Percentiles rank a stretch among this genome's conserved stretches.
phyloP scores from a whole-genome alignment of 92 coral and sea anemone genomes.

The Porites rus region DNA sequence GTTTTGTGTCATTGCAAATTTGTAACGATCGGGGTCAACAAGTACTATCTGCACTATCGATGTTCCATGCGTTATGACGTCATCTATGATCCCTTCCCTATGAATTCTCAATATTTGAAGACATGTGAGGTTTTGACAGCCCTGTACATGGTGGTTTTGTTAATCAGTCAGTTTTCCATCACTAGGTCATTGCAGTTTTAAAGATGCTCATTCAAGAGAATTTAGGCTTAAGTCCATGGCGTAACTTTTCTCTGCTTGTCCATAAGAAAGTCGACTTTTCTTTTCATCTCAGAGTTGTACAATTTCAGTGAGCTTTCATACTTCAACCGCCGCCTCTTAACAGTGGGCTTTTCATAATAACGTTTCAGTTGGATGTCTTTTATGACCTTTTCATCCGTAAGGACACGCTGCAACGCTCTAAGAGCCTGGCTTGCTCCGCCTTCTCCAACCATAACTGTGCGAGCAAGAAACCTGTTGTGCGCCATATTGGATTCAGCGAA shows the following conservation, averaged over 20 bases:
- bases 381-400: conserved; percentile 86
- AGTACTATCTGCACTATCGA: too few species aligned
- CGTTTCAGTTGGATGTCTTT: conserved; percentile 90
- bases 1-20: too few species aligned
- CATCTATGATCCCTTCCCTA: too few species aligned
- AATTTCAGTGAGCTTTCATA: conserved; percentile 87
- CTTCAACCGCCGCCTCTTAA: conserved; percentile 91
- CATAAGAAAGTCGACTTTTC: conserved; percentile 87
- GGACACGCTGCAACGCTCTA: conserved; percentile 76
- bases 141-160: too few species aligned
- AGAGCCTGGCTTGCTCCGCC: conserved; percentile 77
- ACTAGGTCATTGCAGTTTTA: neutral
- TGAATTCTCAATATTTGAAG: too few species aligned
- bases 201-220: neutral
- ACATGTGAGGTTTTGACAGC: too few species aligned
- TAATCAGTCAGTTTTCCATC: neutral
- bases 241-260: conserved; percentile 90
- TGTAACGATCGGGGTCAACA: too few species aligned
- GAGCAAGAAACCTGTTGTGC: conserved; percentile 91
- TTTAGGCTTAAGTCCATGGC: conserved; percentile 81
- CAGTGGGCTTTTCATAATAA: conserved; percentile 94
- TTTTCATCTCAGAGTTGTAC: conserved; percentile 91
- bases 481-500: conserved; percentile 82
- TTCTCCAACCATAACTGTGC: conserved; percentile 89
- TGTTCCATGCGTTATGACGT: too few species aligned